phyloP scores from a whole-genome alignment of 2,113 vertebrate species.

The Pachypanchax playfairii region DNA sequence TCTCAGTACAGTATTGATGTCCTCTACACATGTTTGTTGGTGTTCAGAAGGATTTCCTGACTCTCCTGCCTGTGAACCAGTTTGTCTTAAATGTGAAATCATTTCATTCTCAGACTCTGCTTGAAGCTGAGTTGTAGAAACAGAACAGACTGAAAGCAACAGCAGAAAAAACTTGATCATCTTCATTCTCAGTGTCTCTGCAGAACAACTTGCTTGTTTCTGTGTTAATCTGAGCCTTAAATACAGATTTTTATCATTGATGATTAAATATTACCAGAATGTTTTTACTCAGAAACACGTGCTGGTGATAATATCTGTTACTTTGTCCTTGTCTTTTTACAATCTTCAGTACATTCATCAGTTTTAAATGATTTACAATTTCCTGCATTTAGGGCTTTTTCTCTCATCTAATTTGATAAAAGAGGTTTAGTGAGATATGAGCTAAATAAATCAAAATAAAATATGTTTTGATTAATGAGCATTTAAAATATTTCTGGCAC shows the following conservation, averaged over 20 bases:
- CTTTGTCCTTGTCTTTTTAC: no score
- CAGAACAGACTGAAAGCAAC: constrained; percentile 36
- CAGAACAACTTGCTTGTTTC: neutral
- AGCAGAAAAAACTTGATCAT: neutral
- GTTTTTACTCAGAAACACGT: neutral
- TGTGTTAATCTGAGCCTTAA: neutral
- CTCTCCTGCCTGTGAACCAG: neutral
- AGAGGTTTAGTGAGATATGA: no score
- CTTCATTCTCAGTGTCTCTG: neutral
- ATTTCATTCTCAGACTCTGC: constrained; percentile 16
- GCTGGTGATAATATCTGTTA: neutral
- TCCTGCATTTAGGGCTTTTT: no score
- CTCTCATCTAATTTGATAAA: no score
- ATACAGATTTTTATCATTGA: no score
- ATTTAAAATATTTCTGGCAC: no score
- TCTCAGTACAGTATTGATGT: constrained; percentile 50
- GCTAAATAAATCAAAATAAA: no score
- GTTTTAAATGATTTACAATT: no score
- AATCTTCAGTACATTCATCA: no score
- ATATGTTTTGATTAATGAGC: no score
- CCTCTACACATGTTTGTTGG: constrained; percentile 3
- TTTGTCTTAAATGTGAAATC: neutral
- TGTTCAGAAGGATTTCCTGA: neutral
- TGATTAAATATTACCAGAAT: no score
- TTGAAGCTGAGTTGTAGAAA: constrained; percentile 12